phyloP scores from a whole-genome alignment of 2,888 invertebrate genomes.

The Tenodera sinensis region DNA sequence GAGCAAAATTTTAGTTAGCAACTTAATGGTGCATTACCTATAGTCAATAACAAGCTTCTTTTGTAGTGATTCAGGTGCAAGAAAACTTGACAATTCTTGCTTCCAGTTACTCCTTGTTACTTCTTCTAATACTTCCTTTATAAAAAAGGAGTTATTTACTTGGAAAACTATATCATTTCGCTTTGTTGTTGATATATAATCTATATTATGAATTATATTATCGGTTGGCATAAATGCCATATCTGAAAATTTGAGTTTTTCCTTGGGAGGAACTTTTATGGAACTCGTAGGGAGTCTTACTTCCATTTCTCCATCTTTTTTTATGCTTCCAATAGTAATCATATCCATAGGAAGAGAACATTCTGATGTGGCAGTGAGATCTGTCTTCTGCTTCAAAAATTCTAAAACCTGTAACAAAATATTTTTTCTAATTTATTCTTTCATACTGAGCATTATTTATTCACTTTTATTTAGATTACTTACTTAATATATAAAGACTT shows the following conservation, averaged over 20 bases:
- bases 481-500: too few relatives aligned
- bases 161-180: conserved; percentile 39
- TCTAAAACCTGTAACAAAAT: conserved; percentile 13
- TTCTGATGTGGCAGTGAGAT: background rate
- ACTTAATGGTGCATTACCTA: conserved; percentile 5
- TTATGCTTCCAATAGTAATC: background rate
- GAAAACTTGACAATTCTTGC: conserved; percentile 21
- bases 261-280: background rate
- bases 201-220: background rate
- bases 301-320: background rate
- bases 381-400: background rate
- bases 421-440: background rate
- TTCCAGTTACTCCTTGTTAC: conserved; percentile 35
- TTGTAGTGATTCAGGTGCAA: conserved; percentile 32
- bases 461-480: too few relatives aligned
- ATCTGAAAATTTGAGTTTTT: background rate
- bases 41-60: conserved; percentile 67
- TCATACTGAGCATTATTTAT: too few relatives aligned
- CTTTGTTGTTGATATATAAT: conserved; percentile 8
- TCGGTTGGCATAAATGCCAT: background rate
- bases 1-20: background rate
- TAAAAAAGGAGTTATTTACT: conserved; percentile 45
- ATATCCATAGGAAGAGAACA: background rate
- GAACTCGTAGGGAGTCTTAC: background rate
- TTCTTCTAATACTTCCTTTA: conserved; percentile 48